phyloP scores from a whole-genome alignment of 1,140 invertebrate species.

The Dendrolimus kikuchii region DNA sequence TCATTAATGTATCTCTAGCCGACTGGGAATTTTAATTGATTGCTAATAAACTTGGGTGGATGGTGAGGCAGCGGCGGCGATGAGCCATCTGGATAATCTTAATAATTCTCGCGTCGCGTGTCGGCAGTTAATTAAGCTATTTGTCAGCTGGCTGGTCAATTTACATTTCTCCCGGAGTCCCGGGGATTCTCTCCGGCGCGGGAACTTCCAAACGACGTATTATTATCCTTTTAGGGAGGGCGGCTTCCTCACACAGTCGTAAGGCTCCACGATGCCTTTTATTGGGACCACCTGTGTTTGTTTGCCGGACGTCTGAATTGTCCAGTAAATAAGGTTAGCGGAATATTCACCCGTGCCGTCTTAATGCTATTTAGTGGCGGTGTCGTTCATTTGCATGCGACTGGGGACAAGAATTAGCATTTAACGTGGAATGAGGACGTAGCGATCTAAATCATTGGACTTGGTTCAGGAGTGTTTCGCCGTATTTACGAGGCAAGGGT shows the following conservation, averaged over 20 bases:
- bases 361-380: slow-evolving; percentile 52
- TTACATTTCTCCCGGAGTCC: slow-evolving; percentile 62
- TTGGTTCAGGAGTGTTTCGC: too few relatives aligned
- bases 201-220: slow-evolving; percentile 62
- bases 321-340: slow-evolving; percentile 67
- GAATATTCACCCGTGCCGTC: slow-evolving; percentile 44
- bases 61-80: slow-evolving; percentile 7
- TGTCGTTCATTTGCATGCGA: slow-evolving; percentile 48
- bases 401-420: slow-evolving; percentile 45
- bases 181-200: slow-evolving; percentile 40
- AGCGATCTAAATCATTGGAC: slow-evolving; percentile 24
- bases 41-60: background rate
- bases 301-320: slow-evolving; percentile 66
- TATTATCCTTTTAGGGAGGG: slow-evolving; percentile 70
- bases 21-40: slow-evolving; percentile 4
- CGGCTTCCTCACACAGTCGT: slow-evolving; percentile 57
- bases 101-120: slow-evolving; percentile 58
- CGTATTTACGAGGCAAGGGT: too few relatives aligned
- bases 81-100: slow-evolving; percentile 54
- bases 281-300: slow-evolving; percentile 67
- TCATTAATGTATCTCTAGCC: background rate
- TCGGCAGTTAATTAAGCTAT: slow-evolving; percentile 70
- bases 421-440: slow-evolving; percentile 32
- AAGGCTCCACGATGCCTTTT: slow-evolving; percentile 56
- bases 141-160: slow-evolving; percentile 63